A percentile compares a stretch with the other conserved stretches of the same genome.
Conservation (phyloP, 2,888 invertebrate genomes). For the Caradrina clavipalpis region DNA sequence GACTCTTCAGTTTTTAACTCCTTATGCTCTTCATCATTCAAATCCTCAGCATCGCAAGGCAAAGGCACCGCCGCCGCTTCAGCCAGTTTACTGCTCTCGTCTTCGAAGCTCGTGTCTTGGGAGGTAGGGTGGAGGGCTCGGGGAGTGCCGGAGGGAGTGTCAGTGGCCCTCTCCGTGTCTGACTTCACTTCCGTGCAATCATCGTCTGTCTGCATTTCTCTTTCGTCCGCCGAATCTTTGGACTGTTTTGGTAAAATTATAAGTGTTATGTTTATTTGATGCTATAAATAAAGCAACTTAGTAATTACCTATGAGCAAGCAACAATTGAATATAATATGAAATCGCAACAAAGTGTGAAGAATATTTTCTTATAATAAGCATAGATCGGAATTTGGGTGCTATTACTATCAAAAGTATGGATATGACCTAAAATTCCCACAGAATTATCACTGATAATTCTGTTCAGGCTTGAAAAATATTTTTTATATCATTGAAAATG, state of each 20-base stretch:
- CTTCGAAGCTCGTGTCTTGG: constrained; percentile 43
- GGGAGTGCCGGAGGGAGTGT: constrained; percentile 31
- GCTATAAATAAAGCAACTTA: too few species aligned
- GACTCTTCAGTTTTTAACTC: constrained; percentile 38
- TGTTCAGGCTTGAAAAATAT: too few species aligned
- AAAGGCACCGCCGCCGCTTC: constrained; percentile 57
- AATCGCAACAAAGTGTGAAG: too few species aligned
- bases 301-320: too few species aligned
- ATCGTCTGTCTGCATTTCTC: constrained; percentile 81
- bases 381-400: too few species aligned
- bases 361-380: too few species aligned
- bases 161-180: constrained; percentile 68
- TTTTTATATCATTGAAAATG: too few species aligned
- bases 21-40: constrained; percentile 40
- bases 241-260: constrained; percentile 64
- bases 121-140: constrained; percentile 10
- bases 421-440: too few species aligned
- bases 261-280: background rate
- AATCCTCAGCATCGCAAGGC: constrained; percentile 58
- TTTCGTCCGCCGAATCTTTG: constrained; percentile 79
- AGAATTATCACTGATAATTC: too few species aligned
- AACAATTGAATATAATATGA: too few species aligned
- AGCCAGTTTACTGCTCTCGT: constrained; percentile 44
- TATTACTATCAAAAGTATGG: too few species aligned
- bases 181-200: constrained; percentile 73